Base-by-base conservation (phyloP, 2,113 vertebrate genomes). In the Lagopus leucura region DNA sequence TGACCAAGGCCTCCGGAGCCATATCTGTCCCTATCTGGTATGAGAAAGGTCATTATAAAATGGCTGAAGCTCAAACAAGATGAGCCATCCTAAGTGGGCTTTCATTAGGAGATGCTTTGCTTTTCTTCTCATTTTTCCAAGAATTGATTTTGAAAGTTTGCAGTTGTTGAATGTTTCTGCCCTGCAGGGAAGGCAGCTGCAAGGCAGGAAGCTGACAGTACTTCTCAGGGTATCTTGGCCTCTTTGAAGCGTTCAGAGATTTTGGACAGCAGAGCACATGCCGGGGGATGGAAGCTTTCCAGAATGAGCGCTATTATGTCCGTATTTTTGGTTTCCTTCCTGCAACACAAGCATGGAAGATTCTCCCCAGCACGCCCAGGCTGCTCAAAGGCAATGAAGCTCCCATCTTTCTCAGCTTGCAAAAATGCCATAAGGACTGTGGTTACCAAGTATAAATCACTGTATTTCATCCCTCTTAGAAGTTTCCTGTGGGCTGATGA, bases 1-100 rank as follows among this genome's bases (percentile, higher is more conserved):
- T 1, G 0, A 14, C 24, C 52, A 25, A 10, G 25, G 40, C 48
- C 36, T 28, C 8, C n/a, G 18, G 6, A 22, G 36, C 57, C 38
- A 17, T 8, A 1, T 57, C 55, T 22, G 11, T 25, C n/a, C 19
- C 0, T 11, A 21, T 5, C 22, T 5, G 3, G 1, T 11, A 30
- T 6, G 27, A 21, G 14, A 42, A 55, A 24, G 13, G 3, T n/a
- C 20, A 11, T 34, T 11, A 9, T 2, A 6, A 55, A 42, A 30
- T 3, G 3, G 42, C 21, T 64, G 14, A 32, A 70, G 30, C 42
- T 22, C 2, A 1, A 1, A 27, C 45, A 60, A 47, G 19, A 40
- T 25, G 13, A n/a, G 27, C 18, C 32, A 4, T 10, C 22, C 16
- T 20, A 2, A 11, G 7, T 25, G 11, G 34, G 47, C 36, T 11